Evolutionary conservation across 1,140 invertebrate genomes (phyloP), one percentile per base, ranked within the genome.

Genomic region (Cyrtorhinus lividipennis): DNA sequence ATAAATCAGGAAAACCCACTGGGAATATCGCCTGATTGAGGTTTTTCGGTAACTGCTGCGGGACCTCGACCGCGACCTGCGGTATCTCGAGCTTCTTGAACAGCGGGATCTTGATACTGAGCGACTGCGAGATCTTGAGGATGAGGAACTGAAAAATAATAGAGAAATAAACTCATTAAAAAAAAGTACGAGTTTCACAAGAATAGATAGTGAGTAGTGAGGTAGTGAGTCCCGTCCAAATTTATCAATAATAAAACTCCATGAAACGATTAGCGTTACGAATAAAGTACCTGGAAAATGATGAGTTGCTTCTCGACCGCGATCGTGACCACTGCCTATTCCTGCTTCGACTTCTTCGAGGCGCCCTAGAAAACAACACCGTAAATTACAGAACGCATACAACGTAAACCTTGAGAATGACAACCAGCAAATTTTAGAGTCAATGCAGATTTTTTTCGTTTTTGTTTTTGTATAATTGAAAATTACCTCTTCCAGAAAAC

Each of bases 101-200:
- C 64, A 63, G 12, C 64, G 27, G n/a, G 61, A 62, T 22, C 56
- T 62, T 8, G 68, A 70, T 48, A 67, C 56, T 12, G 71, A 69
- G 24, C 68, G 65, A 61, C 69, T 71, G 10, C 48, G 8, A 5
- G 48, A 53, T 22, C 48, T 12, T 2, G 65, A 69, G 20, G 68
- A 66, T 1, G 60, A 64, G 0, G 63, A 59, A 13, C 64, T 65
- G 25, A 22, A 62, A 65, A 27, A 2, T 24, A 62, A 53, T 18
- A 46, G 45, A 64, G 38, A 10, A 25, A 53, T 27, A 60, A n/a
- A 23, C 26, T 23, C 12, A n/a, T 24, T 23, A 12, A 20, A 15
- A 59, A 59, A 18, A 8, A 59, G 25, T 59, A 3, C 10, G 24
- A 25, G n/a, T n/a, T n/a, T n/a, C n/a, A n/a, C n/a, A n/a, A n/a